Evolutionary conservation across 2,888 invertebrate genomes (phyloP), one percentile per base, ranked within the genome.

Genomic region (Amiota mariae): DNA sequence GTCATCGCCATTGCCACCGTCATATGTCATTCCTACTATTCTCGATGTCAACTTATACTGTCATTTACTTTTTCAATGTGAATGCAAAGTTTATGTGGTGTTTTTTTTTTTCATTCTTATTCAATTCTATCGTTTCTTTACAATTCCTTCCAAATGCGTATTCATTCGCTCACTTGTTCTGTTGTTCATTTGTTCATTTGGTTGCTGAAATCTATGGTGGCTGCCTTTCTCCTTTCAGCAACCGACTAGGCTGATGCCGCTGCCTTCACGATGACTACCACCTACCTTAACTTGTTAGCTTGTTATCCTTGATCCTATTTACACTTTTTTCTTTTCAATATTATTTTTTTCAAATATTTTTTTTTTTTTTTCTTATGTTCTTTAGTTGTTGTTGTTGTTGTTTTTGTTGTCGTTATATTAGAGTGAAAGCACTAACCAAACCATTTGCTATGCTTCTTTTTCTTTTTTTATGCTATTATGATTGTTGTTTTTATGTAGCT

Each of bases 301-400:
- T 72, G 75, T 76, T 79, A 77, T 77, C 78, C 79, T 80, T 79
- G 78, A 79, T 82, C 76, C 80, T 80, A 79, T 83, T 81, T 82
- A 74, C 74, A 72, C 72, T 20, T 20, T 59, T 59, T 59, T 18
- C 15, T 57, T 57, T 57, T 51, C n/a, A 8, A 51, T 54, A 11
- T 54, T 54, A 1, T n/a, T 13, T 54, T 54, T 77, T 79, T 74
- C 24, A 24, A 24, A 36, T 36, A 49, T 36, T 13, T 51, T 51
- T 18, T 54, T 68, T 56, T 56, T 15, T 36, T 56, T 54, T 15
- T 70, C 20, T 57, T 13, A 47, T 15, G 8, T 12, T 18, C 10
- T 54, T 68, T 54, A n/a, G 10, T 70, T 56, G 46, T 63, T n/a
- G 61, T 48, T 49, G 4, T 59, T 18, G 20, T 13, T 18, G 63